Evolutionary conservation across 1,140 invertebrate genomes (phyloP).

Genomic region (Ceratina calcarata): DNA sequence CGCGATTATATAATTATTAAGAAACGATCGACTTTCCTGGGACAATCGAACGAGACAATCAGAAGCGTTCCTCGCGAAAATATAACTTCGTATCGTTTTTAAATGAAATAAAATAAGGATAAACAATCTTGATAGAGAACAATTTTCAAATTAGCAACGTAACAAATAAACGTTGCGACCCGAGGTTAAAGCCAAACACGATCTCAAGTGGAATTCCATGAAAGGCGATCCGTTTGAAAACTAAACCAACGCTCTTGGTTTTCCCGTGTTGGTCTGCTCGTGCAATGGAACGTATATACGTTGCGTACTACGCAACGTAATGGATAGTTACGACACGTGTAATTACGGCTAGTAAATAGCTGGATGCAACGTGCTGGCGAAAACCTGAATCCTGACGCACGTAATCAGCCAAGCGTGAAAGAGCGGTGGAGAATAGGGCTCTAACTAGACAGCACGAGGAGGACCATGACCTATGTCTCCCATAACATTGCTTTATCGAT

Average conservation of each 20-base stretch:
- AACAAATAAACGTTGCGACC: too few relatives aligned
- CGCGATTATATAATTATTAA: constrained; percentile 4
- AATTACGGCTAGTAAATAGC: constrained; percentile 9
- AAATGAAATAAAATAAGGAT: too few relatives aligned
- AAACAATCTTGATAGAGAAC: too few relatives aligned
- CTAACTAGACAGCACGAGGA: background rate
- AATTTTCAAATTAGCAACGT: too few relatives aligned
- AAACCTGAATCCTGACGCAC: constrained; percentile 3
- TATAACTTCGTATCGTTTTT: too few relatives aligned
- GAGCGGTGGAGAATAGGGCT: background rate
- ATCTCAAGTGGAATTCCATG: background rate
- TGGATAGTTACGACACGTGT: constrained; percentile 29
- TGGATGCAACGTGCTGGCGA: constrained; percentile 16
- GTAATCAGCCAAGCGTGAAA: background rate
- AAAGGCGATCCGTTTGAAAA: constrained; percentile 10
- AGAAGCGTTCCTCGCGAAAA: too few relatives aligned
- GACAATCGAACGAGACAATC: too few relatives aligned
- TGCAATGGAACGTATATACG: background rate
- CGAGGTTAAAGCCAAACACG: too few relatives aligned
- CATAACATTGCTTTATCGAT: background rate
- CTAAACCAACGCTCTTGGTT: background rate
- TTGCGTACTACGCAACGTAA: constrained; percentile 14
- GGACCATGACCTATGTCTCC: background rate
- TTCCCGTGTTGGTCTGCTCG: background rate
- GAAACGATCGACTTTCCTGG: too few relatives aligned